Evolutionary conservation across 2,797 vertebrate genomes (phyloP).

Genomic region (Heteromormyrus szaboi): DNA sequence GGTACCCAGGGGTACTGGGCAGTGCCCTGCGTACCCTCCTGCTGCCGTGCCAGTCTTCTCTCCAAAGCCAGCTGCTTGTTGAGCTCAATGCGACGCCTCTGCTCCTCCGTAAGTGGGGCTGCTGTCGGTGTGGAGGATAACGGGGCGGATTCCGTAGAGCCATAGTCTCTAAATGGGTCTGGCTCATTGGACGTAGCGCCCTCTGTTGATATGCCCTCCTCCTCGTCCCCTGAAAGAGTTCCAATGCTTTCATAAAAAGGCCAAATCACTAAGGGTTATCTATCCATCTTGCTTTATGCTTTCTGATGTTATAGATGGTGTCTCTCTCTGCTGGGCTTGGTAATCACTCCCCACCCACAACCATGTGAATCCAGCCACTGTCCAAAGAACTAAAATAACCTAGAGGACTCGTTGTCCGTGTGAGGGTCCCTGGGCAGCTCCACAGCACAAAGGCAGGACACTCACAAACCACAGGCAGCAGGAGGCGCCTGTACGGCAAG

Average conservation of each 20-base stretch:
- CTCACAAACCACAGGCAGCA: not conserved
- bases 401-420: not conserved
- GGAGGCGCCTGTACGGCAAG: not conserved
- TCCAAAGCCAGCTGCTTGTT: conserved; percentile 81
- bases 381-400: not conserved
- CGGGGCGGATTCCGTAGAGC: conserved; percentile 31
- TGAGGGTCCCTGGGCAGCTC: not conserved
- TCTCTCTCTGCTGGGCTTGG: not conserved
- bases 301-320: not conserved
- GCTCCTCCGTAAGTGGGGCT: conserved; percentile 71
- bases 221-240: conserved; percentile 39
- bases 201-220: conserved; percentile 23
- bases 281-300: not conserved
- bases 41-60: conserved; percentile 68
- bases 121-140: conserved; percentile 42
- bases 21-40: conserved; percentile 44
- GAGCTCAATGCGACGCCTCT: conserved; percentile 70
- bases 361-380: not conserved
- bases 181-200: conserved; percentile 26
- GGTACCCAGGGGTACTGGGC: not conserved
- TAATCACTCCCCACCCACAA: not conserved
- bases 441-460: not conserved
- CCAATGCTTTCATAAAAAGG: not conserved
- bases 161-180: conserved; percentile 41
- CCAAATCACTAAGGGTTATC: not conserved